Evolutionary conservation across 2,113 vertebrate genomes (phyloP).

Genomic region (Nasalis larvatus): DNA sequence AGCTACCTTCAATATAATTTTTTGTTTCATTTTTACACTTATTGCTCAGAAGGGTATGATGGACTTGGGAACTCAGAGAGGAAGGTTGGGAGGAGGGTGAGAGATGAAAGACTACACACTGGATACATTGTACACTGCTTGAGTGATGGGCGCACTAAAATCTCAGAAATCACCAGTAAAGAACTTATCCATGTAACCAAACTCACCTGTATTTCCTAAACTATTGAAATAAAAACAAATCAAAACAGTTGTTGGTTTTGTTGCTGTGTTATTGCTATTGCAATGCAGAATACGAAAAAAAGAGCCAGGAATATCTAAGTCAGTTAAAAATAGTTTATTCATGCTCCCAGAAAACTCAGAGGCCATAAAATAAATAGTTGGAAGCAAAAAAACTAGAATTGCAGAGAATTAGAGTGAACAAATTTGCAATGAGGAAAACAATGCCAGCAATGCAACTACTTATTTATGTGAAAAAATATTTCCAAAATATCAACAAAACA

Average conservation of each 20-base stretch:
- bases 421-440: not conserved
- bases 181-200: too few relatives aligned
- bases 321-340: not conserved
- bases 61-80: too few relatives aligned
- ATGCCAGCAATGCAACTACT: not conserved
- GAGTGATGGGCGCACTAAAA: too few relatives aligned
- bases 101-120: too few relatives aligned
- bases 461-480: not conserved
- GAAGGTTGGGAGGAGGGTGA: too few relatives aligned
- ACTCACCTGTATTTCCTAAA: too few relatives aligned
- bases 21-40: not conserved
- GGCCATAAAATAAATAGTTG: not conserved
- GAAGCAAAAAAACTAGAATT: not conserved
- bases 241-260: not conserved
- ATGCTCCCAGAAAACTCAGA: not conserved
- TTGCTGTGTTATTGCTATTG: not conserved
- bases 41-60: too few relatives aligned
- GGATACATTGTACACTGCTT: too few relatives aligned
- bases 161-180: too few relatives aligned
- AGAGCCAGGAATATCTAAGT: not conserved
- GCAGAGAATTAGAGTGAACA: not conserved
- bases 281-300: not conserved
- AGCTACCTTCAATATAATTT: not conserved
- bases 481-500: not conserved
- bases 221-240: not conserved